A percentile compares a stretch with the other conserved stretches of the same genome.
Evolutionary conservation across 1,140 invertebrate species (phyloP).

Genomic region (Tyrophagus putrescentiae): DNA sequence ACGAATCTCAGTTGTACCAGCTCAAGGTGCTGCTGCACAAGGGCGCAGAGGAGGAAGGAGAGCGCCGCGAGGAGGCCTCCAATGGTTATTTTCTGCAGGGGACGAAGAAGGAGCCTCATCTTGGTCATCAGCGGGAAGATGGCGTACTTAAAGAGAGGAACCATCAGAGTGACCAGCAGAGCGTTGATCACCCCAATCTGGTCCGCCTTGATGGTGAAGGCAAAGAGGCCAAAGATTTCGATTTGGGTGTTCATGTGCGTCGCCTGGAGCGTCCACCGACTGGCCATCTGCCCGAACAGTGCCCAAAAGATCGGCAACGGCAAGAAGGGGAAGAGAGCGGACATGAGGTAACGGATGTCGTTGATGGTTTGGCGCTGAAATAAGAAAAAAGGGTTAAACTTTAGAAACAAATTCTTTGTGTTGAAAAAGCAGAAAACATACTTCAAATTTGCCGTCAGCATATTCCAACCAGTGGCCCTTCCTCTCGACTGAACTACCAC

Average conservation of each 20-base stretch:
- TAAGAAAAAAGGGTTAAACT: background rate
- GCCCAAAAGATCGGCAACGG: slow-evolving; percentile 81
- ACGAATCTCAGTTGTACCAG: no score
- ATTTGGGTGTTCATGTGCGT: slow-evolving; percentile 74
- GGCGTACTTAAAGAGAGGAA: slow-evolving; percentile 63
- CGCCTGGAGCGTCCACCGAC: slow-evolving; percentile 84
- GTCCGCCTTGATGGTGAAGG: slow-evolving; percentile 53
- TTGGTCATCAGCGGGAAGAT: slow-evolving; percentile 46
- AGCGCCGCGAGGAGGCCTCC: slow-evolving; percentile 67
- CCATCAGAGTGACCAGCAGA: slow-evolving; percentile 62
- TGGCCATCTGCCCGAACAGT: slow-evolving; percentile 66
- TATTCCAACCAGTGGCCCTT: slow-evolving; percentile 61
- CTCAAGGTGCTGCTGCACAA: slow-evolving; percentile 64
- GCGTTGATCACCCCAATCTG: slow-evolving; percentile 77
- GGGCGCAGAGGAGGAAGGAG: slow-evolving; percentile 74
- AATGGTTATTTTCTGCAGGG: slow-evolving; percentile 55
- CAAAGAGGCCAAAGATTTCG: slow-evolving; percentile 50
- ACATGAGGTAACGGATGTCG: slow-evolving; percentile 56
- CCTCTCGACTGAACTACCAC: slow-evolving; percentile 33
- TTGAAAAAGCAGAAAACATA: slow-evolving; percentile 28
- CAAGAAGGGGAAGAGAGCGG: slow-evolving; percentile 56
- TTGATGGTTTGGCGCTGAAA: slow-evolving; percentile 37
- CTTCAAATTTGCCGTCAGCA: slow-evolving; percentile 51
- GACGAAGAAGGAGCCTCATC: slow-evolving; percentile 41
- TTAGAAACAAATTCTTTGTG: slow-evolving; percentile 2